These are phyloP conservation scores for Eudyptes chrysolophus DNA, from an alignment of 2,113 vertebrate species.

Conservation along the genomic window DNA sequence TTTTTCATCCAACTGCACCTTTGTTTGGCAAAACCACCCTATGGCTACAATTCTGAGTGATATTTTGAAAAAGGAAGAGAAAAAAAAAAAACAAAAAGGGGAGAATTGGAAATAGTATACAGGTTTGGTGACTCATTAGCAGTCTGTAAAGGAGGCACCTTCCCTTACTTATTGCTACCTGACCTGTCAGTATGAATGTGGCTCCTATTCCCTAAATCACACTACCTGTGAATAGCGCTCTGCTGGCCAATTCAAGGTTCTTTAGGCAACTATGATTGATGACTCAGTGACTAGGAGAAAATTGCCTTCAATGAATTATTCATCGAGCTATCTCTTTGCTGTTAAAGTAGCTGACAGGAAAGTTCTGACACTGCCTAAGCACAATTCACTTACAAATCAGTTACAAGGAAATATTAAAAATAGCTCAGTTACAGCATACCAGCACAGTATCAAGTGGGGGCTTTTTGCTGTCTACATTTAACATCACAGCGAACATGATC, in stretches of 20 bases:
- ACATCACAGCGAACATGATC: constrained; percentile 75
- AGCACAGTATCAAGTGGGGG: constrained; percentile 84
- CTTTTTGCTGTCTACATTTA: constrained; percentile 83
- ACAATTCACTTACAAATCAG: constrained; percentile 96
- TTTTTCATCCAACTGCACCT: constrained; percentile 92
- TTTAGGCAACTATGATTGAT: constrained; percentile 95
- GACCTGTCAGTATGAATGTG: constrained; percentile 85
- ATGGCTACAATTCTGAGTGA: constrained; percentile 84
- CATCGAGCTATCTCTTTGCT: constrained; percentile 95
- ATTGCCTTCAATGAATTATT: constrained; percentile 95
- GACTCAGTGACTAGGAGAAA: constrained; percentile 96
- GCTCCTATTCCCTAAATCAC: constrained; percentile 85
- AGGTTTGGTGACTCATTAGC: constrained; percentile 83
- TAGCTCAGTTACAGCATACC: constrained; percentile 85
- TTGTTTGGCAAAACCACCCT: constrained; percentile 88
- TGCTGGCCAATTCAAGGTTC: constrained; percentile 89
- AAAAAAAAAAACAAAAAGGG: constrained; percentile 50
- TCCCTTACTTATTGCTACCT: constrained; percentile 84
- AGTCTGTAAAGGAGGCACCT: constrained; percentile 82
- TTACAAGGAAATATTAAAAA: constrained; percentile 95
- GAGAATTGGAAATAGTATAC: constrained; percentile 74
- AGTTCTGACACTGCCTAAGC: constrained; percentile 90
- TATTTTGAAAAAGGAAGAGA: constrained; percentile 76
- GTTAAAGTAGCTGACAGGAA: constrained; percentile 95
- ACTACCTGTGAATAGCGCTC: constrained; percentile 87